Conservation (phyloP, 2,113 vertebrate genomes). For the Boleophthalmus pectinirostris region DNA sequence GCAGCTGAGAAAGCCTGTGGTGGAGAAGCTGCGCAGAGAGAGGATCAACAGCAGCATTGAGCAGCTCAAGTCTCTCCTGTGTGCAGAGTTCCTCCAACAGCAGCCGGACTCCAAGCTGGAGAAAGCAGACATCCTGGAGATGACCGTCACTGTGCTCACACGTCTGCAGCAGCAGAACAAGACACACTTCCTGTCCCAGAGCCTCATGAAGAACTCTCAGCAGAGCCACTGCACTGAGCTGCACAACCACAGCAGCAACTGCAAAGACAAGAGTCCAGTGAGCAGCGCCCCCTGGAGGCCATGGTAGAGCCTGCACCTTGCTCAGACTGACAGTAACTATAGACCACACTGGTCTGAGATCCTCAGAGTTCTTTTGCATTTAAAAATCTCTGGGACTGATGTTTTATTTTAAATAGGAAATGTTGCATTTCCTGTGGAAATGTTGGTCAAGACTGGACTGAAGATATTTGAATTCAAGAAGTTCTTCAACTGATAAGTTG, state of each 20-base stretch:
- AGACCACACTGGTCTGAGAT: slow-evolving; percentile 42
- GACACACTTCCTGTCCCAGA: slow-evolving; percentile 1
- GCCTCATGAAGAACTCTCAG: not conserved
- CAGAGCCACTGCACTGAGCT: too few relatives aligned
- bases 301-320: slow-evolving; percentile 42
- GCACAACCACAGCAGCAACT: not conserved
- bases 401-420: slow-evolving; percentile 12
- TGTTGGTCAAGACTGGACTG: not conserved
- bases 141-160: too few relatives aligned
- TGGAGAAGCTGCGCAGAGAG: too few relatives aligned
- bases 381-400: not conserved
- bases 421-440: slow-evolving; percentile 28
- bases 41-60: too few relatives aligned
- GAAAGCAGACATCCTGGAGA: too few relatives aligned
- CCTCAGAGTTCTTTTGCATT: not conserved
- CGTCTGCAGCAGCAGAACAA: not conserved
- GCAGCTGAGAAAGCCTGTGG: too few relatives aligned
- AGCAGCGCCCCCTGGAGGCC: slow-evolving; percentile 57
- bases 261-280: slow-evolving; percentile 35
- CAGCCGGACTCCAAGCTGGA: too few relatives aligned
- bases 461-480: not conserved
- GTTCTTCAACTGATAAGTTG: slow-evolving; percentile 1
- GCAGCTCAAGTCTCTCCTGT: too few relatives aligned
- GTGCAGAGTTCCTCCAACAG: too few relatives aligned
- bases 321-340: not conserved